A percentile compares a stretch with the other conserved stretches of the same genome.
phyloP scores from a whole-genome alignment of 92 coral and sea anemone genomes.

The Zoanthus sansibaricus region DNA sequence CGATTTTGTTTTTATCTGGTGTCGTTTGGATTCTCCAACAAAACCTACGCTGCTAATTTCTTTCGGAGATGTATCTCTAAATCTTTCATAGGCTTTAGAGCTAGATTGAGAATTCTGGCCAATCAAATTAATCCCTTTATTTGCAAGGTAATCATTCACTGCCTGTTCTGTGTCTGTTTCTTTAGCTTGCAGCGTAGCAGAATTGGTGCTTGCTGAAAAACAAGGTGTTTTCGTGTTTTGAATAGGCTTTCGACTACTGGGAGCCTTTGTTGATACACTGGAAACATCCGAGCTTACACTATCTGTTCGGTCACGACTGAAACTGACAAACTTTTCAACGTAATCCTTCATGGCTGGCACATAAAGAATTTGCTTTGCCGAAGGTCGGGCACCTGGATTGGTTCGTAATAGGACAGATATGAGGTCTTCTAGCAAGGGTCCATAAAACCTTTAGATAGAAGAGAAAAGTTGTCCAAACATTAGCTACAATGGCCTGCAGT shows the following conservation, averaged over 20 bases:
- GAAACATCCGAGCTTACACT: conserved; percentile 65
- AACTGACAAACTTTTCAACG: conserved; percentile 71
- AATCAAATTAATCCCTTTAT: background rate
- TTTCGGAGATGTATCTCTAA: background rate
- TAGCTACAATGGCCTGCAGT: too few relatives aligned
- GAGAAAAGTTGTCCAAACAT: background rate
- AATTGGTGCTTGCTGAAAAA: background rate
- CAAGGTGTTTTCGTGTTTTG: background rate
- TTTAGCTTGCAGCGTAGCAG: background rate
- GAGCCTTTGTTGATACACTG: conserved; percentile 14
- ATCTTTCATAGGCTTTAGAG: background rate
- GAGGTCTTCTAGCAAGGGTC: conserved; percentile 87
- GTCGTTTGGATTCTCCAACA: background rate
- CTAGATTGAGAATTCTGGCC: background rate
- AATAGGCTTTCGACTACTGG: background rate
- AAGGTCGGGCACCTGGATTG: conserved; percentile 91
- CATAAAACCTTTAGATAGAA: conserved; percentile 67
- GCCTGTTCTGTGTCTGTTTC: background rate
- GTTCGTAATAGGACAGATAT: conserved; percentile 81
- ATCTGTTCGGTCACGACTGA: conserved; percentile 40
- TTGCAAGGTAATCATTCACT: background rate
- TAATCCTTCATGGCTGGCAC: conserved; percentile 93
- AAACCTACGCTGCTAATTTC: too few relatives aligned
- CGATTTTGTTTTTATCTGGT: background rate
- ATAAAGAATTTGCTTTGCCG: conserved; percentile 92